These are phyloP conservation scores for Ceratothoa steindachneri DNA, from an alignment of 2,888 invertebrate genomes.

Conservation along the genomic window DNA sequence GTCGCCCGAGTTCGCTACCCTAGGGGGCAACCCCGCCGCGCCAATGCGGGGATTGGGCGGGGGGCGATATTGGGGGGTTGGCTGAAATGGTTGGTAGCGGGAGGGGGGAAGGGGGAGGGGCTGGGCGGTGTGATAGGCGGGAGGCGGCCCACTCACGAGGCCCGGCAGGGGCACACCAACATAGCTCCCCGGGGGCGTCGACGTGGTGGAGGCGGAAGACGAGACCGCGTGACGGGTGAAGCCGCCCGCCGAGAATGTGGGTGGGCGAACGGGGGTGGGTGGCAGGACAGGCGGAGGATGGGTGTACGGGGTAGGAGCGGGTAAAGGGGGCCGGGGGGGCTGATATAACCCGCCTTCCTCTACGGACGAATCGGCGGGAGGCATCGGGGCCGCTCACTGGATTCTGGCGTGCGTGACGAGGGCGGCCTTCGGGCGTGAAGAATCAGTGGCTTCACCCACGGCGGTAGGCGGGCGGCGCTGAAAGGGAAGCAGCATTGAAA, in stretches of 20 bases:
- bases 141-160: conserved; percentile 18
- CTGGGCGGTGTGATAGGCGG: conserved; percentile 16
- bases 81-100: conserved; percentile 43
- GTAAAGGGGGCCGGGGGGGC: conserved; percentile 46
- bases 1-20: conserved; percentile 18
- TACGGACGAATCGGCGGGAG: conserved; percentile 32
- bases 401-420: background rate
- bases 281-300: conserved; percentile 35
- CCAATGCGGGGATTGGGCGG: conserved; percentile 45
- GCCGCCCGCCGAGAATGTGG: conserved; percentile 16
- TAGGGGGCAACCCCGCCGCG: conserved; percentile 38
- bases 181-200: background rate
- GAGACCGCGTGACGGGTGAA: conserved; percentile 1
- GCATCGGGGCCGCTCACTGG: conserved; percentile 22
- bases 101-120: conserved; percentile 8
- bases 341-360: conserved; percentile 44
- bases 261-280: conserved; percentile 18
- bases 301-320: conserved; percentile 41
- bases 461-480: background rate
- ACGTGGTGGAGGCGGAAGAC: background rate
- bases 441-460: background rate
- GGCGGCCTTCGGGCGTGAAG: background rate
- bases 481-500: background rate
- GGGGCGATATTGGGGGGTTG: conserved; percentile 31
- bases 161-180: background rate